These are phyloP conservation scores for Drosophila macrospina DNA, from an alignment of 2,888 invertebrate genomes.

Conservation along the genomic window DNA sequence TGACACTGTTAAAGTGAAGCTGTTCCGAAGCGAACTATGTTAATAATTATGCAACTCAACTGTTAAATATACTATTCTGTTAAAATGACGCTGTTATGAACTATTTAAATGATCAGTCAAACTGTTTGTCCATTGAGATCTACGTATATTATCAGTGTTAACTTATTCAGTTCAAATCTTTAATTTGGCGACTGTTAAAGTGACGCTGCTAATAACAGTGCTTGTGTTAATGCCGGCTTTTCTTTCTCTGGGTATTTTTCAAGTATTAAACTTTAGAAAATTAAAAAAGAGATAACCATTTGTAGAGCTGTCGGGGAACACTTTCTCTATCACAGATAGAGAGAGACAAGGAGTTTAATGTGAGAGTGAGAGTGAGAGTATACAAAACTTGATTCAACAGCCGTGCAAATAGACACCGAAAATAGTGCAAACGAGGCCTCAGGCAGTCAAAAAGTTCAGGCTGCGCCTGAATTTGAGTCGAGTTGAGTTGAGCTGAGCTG, in stretches of 20 bases:
- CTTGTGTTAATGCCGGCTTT: neutral
- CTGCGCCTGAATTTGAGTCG: constrained; percentile 23
- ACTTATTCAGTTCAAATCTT: no score
- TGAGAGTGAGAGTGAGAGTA: constrained; percentile 26
- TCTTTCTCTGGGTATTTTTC: neutral
- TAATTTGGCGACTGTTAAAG: neutral
- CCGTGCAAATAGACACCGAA: constrained; percentile 47
- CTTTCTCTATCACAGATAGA: constrained; percentile 23
- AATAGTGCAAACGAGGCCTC: constrained; percentile 34
- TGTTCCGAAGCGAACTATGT: no score
- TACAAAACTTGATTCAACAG: constrained; percentile 54
- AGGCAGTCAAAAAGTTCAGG: constrained; percentile 27
- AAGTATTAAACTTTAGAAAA: neutral
- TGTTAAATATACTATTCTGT: no score
- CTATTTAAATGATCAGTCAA: no score
- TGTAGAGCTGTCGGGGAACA: constrained; percentile 21
- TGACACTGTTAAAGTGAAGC: no score
- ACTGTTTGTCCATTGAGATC: no score
- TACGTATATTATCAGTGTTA: no score
- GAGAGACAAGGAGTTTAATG: constrained; percentile 1
- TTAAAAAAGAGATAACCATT: constrained; percentile 14
- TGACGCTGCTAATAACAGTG: neutral
- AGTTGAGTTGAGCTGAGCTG: constrained; percentile 21
- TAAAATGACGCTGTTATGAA: no score
- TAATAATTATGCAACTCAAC: no score